A percentile compares a stretch with the other conserved stretches of the same genome.
Conservation (phyloP, 2,888 invertebrate genomes). For the Emmelina monodactyla region DNA sequence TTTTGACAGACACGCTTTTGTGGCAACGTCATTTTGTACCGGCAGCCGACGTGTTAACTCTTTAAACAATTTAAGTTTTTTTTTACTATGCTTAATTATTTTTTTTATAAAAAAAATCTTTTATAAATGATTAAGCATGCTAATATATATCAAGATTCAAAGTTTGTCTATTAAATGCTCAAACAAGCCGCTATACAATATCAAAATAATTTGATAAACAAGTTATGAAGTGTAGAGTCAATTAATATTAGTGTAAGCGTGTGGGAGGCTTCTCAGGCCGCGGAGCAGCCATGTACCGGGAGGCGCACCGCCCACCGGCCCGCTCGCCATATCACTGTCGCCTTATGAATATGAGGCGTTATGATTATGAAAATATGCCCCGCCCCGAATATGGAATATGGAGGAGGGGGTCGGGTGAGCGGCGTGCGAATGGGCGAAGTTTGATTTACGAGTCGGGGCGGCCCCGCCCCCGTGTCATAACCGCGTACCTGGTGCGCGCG, state of each 20-base stretch:
- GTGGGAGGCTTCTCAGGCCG: conserved; percentile 61
- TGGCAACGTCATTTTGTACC: too few species aligned
- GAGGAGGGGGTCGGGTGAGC: conserved; percentile 69
- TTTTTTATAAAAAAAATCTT: too few species aligned
- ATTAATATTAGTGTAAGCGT: conserved; percentile 53
- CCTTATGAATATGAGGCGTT: conserved; percentile 66
- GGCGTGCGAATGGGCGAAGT: conserved; percentile 72
- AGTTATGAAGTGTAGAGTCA: conserved; percentile 55
- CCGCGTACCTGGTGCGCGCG: conserved; percentile 71
- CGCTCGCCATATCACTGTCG: conserved; percentile 27
- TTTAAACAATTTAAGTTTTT: too few species aligned
- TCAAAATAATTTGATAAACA: too few species aligned
- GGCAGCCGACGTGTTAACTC: too few species aligned
- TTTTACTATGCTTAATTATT: too few species aligned
- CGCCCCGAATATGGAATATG: conserved; percentile 68
- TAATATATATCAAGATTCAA: too few species aligned
- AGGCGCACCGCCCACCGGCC: conserved; percentile 49
- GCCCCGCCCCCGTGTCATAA: conserved; percentile 75
- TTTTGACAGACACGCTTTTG: conserved; percentile 3
- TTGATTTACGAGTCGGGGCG: conserved; percentile 73
- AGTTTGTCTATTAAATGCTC: too few species aligned
- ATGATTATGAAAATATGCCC: conserved; percentile 68
- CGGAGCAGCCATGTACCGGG: conserved; percentile 59
- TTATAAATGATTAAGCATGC: too few species aligned
- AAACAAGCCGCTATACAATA: too few species aligned